Evolutionary conservation across 2,888 invertebrate genomes (phyloP), one percentile per base, ranked within the genome.

Genomic region (Mechanitis mazaeus): DNA sequence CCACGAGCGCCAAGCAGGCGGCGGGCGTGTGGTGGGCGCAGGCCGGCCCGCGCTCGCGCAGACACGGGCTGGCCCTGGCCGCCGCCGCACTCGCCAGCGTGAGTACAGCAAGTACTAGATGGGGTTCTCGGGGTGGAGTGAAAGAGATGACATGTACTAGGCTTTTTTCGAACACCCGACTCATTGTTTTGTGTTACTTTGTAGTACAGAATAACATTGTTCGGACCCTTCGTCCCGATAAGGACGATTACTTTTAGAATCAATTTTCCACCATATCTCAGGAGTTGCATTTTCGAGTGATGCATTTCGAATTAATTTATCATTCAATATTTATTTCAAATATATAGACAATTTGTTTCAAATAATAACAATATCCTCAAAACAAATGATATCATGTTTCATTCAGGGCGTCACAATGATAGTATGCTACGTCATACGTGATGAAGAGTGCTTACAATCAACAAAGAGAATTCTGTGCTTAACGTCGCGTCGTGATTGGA

Each of bases 341-440:
- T 38, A 6, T 38, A 38, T 20, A 20, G 20, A 20, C 20, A 20
- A 20, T 9, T 9, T 42, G 11, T 9, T 9, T 9, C 9, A 42
- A 42, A 3, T 42, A 42, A 7, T 42, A 42, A 9, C 1, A 42
- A 42, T 42, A 42, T 7, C 42, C 9, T 42, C 42, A 50, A 50
- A 31, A 45, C 20, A 9, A 38, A 6, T 59, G 9, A 7, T 7
- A n/a, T 4, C 9, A 31, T 50, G 7, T 31, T 31, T 47, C 1
- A 47, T 50, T n/a, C 80, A 93, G 93, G 93, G 93, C 28, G 70
- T 92, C 50, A 86, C 91, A 3, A 91, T 93, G 77, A 75, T 93
- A 64, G 79, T 91, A 20, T 93, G 92, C 75, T 93, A 93, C 80
- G 90, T 93, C 58, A 74, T 93, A 31, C 88, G 91, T 58, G 92